Evolutionary conservation across 2,113 vertebrate genomes (phyloP).

Genomic region (Artemisiospiza belli): DNA sequence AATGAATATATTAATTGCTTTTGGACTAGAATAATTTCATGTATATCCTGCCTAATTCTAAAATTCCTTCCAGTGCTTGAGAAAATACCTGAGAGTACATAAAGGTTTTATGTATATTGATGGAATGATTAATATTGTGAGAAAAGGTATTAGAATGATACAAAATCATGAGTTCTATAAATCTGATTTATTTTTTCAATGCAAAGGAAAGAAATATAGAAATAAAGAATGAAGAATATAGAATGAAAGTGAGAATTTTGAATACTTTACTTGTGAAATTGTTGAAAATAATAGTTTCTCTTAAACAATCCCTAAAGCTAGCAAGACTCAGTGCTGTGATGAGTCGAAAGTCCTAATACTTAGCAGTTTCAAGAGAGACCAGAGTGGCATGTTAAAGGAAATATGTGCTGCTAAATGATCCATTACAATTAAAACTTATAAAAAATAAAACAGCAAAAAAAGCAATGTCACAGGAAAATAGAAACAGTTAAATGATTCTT

Average conservation of each 20-base stretch:
- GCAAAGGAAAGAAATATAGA: background rate
- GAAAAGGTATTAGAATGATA: background rate
- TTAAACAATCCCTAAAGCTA: background rate
- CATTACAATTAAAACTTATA: background rate
- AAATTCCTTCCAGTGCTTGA: background rate
- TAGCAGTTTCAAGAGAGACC: background rate
- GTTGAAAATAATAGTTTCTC: background rate
- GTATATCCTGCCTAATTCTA: background rate
- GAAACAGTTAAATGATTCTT: background rate
- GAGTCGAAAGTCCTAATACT: background rate
- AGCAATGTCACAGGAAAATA: background rate
- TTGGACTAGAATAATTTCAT: slow-evolving; percentile 58
- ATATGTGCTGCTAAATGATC: background rate
- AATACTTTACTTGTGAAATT: background rate
- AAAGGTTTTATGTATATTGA: background rate
- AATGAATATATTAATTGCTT: slow-evolving; percentile 72
- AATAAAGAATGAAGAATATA: background rate
- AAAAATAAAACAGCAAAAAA: background rate
- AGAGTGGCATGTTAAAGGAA: background rate
- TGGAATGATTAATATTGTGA: background rate
- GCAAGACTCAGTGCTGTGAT: background rate
- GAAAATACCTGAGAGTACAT: background rate
- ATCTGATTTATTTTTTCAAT: background rate
- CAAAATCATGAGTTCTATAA: background rate
- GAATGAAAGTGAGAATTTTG: background rate